phyloP scores from a whole-genome alignment of 2,113 vertebrate genomes.

The Rhea americana region DNA sequence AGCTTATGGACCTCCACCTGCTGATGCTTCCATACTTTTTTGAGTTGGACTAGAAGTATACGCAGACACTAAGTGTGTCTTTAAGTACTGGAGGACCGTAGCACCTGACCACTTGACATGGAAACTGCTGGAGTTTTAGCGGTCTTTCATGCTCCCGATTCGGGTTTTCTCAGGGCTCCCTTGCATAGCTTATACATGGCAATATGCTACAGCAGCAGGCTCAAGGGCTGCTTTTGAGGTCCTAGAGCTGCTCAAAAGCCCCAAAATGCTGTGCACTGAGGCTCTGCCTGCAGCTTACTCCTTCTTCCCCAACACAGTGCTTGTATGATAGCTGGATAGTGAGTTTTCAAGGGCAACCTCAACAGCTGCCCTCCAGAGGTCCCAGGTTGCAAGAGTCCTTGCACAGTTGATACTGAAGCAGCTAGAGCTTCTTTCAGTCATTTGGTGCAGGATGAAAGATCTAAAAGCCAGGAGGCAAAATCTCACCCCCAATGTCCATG shows the following conservation, averaged over 20 bases:
- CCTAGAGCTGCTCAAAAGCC: background rate
- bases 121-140: background rate
- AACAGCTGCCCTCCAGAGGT: background rate
- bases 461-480: too few relatives aligned
- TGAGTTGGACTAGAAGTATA: too few relatives aligned
- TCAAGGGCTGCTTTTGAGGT: background rate
- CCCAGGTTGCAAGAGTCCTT: background rate
- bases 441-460: too few relatives aligned
- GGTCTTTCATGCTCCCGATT: background rate
- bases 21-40: background rate
- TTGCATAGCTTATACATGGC: accelerated
- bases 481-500: accelerated
- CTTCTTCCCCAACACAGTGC: background rate
- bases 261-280: background rate
- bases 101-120: accelerated
- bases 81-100: too few relatives aligned
- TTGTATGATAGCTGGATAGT: background rate
- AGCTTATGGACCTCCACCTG: background rate
- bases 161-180: background rate
- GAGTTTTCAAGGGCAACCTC: background rate
- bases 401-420: too few relatives aligned
- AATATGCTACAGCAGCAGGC: background rate
- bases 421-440: background rate
- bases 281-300: background rate
- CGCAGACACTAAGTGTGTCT: accelerated